Percentiles rank a stretch among this genome's conserved stretches.
Conservation (phyloP, 2,888 invertebrate species). For the Biston betularia region DNA sequence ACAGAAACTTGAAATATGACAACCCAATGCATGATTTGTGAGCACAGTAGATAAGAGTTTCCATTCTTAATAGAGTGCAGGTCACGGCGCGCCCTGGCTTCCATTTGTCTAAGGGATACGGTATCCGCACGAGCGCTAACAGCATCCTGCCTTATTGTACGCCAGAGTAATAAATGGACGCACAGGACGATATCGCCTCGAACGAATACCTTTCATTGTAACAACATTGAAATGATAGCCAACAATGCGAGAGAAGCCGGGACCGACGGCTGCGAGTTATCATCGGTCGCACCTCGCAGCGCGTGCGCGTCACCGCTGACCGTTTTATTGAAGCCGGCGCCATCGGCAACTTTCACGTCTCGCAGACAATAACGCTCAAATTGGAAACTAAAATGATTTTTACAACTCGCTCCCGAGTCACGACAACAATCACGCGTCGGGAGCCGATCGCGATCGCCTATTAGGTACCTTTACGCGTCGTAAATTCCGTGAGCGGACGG, state of each 20-base stretch:
- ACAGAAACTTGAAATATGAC: conserved; percentile 53
- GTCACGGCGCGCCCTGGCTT: conserved; percentile 68
- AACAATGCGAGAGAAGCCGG: conserved; percentile 48
- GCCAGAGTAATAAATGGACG: conserved; percentile 77
- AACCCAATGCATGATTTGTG: conserved; percentile 57
- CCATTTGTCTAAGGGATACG: conserved; percentile 72
- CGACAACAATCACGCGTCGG: conserved; percentile 62
- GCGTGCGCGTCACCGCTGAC: conserved; percentile 70
- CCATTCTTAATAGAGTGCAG: conserved; percentile 61
- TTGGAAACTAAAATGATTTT: conserved; percentile 81
- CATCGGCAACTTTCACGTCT: conserved; percentile 82
- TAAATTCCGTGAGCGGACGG: conserved; percentile 74
- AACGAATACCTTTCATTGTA: conserved; percentile 62
- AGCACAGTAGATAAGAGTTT: conserved; percentile 53
- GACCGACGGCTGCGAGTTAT: conserved; percentile 67
- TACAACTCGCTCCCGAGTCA: conserved; percentile 67
- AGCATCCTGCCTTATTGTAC: conserved; percentile 78
- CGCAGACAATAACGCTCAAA: conserved; percentile 82
- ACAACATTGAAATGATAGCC: conserved; percentile 69
- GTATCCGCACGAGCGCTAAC: conserved; percentile 62
- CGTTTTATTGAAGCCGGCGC: conserved; percentile 83
- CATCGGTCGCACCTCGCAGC: conserved; percentile 57
- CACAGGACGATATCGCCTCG: conserved; percentile 69
- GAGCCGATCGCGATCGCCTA: conserved; percentile 70
- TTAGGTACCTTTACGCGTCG: conserved; percentile 66